These are phyloP conservation scores for Limnodromus scolopaceus DNA, from an alignment of 2,797 vertebrate genomes.

Conservation along the genomic window DNA sequence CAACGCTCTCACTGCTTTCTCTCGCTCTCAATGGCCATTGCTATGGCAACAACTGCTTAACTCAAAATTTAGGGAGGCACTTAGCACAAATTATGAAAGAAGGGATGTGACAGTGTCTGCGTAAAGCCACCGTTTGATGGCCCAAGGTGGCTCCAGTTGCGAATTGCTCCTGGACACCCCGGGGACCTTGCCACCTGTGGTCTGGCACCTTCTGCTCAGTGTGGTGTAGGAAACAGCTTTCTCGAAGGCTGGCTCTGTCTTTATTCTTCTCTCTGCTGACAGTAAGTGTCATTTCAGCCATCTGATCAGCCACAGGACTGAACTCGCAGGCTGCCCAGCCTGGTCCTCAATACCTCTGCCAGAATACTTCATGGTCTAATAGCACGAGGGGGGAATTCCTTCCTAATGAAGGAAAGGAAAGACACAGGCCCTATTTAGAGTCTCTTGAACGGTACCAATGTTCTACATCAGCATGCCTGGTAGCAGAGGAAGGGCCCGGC, in stretches of 20 bases:
- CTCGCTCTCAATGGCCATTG: background rate
- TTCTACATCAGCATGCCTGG: background rate
- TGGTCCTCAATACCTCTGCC: background rate
- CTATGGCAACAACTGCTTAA: conserved; percentile 56
- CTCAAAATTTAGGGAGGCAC: background rate
- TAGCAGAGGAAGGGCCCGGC: rapidly evolving
- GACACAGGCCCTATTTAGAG: background rate
- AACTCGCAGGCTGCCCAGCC: rapidly evolving
- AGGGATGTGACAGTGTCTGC: rapidly evolving
- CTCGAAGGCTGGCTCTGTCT: background rate
- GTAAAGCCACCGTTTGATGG: background rate
- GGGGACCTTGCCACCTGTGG: background rate
- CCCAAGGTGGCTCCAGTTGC: rapidly evolving
- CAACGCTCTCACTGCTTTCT: background rate
- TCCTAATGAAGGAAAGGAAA: background rate
- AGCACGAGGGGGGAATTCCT: background rate
- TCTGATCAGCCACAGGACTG: background rate
- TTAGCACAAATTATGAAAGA: conserved; percentile 12
- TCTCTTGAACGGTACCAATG: background rate
- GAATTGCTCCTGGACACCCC: rapidly evolving
- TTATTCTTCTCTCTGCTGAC: background rate
- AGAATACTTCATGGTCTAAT: background rate
- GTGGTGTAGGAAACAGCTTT: background rate
- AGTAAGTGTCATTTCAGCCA: background rate
- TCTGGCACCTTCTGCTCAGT: background rate